Base-by-base conservation (phyloP, 1,140 invertebrate genomes). In the Portunus trituberculatus region DNA sequence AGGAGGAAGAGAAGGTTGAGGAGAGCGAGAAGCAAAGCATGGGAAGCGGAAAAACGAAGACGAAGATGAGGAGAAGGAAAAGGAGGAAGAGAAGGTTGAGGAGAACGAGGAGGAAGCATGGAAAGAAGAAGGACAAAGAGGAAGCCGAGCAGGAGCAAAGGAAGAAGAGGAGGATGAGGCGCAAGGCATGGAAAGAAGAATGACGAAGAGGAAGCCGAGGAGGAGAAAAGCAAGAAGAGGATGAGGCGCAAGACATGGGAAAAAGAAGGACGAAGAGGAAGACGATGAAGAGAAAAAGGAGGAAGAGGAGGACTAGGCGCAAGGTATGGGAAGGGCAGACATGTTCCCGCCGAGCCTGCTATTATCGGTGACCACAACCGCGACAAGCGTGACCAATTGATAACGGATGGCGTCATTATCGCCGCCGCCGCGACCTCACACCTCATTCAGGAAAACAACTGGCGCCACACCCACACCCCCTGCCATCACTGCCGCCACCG, bases 391-490 rank as follows among this genome's bases (percentile, higher is more conserved):
- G 25, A 76, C 67, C 67, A 76, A 76, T 76, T 76, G 67, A 76
- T 76, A 76, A 76, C 67, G n/a, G 67, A 76, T 76, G 67, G 67
- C 20, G n/a, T 76, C 67, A 76, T 76, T 76, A n/a, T n/a, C 20
- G 25, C 67, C 67, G 20, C 67, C 67, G 67, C 67, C 67, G 20
- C 67, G 67, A 76, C 67, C 67, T 76, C 67, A 76, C 67, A 76
- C 67, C 67, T 76, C 67, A 76, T 76, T 76, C 67, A 76, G 12
- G 67, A 76, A 76, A 76, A 76, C 67, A 76, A 76, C 67, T 76
- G n/a, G 67, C 67, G n/a, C 67, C 67, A n/a, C 67, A 76, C 67
- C 67, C 67, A n/a, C 52, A n/a, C 67, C 67, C 16, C 67, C 67
- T 76, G 39, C 39, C 39, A 39, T 39, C 39, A n/a, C 20, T 25